These are phyloP conservation scores for Nephrotoma flavescens DNA, from an alignment of 2,888 invertebrate species.

Conservation along the genomic window DNA sequence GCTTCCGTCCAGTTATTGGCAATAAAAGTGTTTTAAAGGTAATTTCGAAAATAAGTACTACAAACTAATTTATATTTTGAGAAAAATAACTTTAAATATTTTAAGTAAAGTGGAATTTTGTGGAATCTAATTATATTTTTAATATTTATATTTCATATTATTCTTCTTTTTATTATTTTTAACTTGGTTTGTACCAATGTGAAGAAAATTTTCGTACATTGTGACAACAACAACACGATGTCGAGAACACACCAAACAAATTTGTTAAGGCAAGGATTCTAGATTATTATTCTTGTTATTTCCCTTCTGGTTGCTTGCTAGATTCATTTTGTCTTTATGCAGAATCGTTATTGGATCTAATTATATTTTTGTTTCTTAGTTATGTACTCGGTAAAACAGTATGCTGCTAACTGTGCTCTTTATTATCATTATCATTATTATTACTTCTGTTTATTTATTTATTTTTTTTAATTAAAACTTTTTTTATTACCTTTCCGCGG, in stretches of 20 bases:
- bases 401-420: not conserved
- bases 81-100: too few relatives aligned
- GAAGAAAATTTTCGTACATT: too few relatives aligned
- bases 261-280: not conserved
- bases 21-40: too few relatives aligned
- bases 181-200: too few relatives aligned
- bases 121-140: too few relatives aligned
- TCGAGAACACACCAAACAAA: not conserved
- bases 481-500: not conserved
- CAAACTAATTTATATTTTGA: too few relatives aligned
- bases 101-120: too few relatives aligned
- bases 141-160: too few relatives aligned
- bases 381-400: not conserved
- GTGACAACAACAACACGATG: not conserved
- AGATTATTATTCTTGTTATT: not conserved
- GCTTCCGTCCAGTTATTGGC: too few relatives aligned
- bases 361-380: not conserved
- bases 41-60: too few relatives aligned
- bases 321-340: not conserved
- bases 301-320: not conserved
- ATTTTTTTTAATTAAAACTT: not conserved
- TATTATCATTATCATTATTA: not conserved
- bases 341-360: not conserved
- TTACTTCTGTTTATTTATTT: not conserved
- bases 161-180: too few relatives aligned